Conservation (phyloP, 1,140 invertebrate species). For the Pseudomyrmex dendroicus region DNA sequence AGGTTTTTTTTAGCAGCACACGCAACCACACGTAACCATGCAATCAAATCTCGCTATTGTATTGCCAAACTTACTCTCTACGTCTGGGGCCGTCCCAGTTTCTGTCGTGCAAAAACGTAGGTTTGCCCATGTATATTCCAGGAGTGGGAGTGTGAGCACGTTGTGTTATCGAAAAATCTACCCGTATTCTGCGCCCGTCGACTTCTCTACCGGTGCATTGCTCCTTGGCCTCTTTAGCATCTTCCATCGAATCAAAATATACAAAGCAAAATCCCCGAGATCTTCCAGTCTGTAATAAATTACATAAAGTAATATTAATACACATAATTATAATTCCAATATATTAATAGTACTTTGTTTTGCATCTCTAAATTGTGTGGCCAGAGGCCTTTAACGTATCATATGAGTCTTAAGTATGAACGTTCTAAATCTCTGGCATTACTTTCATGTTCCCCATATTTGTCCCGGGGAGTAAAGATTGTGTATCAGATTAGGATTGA, state of each 20-base stretch:
- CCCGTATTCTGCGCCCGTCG: slow-evolving; percentile 96
- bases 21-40: too few species aligned
- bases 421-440: slow-evolving; percentile 82
- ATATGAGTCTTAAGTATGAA: slow-evolving; percentile 73
- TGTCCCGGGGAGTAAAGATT: slow-evolving; percentile 1
- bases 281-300: slow-evolving; percentile 90
- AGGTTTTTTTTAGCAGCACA: not conserved
- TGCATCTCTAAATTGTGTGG: slow-evolving; percentile 64
- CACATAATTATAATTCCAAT: not conserved
- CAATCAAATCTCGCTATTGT: not conserved
- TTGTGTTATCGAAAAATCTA: slow-evolving; percentile 99
- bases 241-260: slow-evolving; percentile 95
- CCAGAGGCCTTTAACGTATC: slow-evolving; percentile 83
- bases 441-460: slow-evolving; percentile 75
- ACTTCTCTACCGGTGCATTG: slow-evolving; percentile 97
- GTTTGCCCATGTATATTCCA: slow-evolving; percentile 98
- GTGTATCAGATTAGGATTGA: not conserved
- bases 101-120: slow-evolving; percentile 86
- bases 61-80: slow-evolving; percentile 85
- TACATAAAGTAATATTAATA: not conserved
- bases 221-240: slow-evolving; percentile 97
- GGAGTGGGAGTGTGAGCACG: slow-evolving; percentile 98
- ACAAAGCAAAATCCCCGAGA: slow-evolving; percentile 99
- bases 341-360: not conserved
- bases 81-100: slow-evolving; percentile 80